These are phyloP conservation scores for Junonia oenone DNA, from an alignment of 2,888 invertebrate species.

Conservation along the genomic window DNA sequence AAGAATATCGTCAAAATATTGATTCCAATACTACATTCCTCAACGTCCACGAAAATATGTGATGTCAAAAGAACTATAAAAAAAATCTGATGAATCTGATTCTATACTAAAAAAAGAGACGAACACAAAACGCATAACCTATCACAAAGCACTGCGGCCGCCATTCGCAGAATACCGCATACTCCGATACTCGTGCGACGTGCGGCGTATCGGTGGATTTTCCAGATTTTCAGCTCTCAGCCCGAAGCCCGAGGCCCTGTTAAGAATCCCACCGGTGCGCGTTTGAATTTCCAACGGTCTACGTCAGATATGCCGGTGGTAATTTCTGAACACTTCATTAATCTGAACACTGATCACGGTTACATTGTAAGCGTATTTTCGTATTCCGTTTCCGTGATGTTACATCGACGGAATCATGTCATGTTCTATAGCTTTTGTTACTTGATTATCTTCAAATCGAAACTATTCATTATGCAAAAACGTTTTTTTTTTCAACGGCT, in stretches of 20 bases:
- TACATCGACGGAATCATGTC: not conserved
- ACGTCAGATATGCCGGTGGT: constrained; percentile 21
- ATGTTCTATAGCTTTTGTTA: not conserved
- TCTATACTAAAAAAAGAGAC: too few relatives aligned
- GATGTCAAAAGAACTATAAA: too few relatives aligned
- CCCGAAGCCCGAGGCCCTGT: constrained; percentile 55
- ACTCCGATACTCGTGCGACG: constrained; percentile 66
- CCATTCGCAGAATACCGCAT: constrained; percentile 68
- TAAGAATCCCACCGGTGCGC: constrained; percentile 59
- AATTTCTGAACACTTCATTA: constrained; percentile 32
- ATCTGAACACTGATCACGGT: not conserved
- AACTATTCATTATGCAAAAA: not conserved
- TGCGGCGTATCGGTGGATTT: constrained; percentile 54
- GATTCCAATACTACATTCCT: too few relatives aligned
- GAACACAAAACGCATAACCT: not conserved
- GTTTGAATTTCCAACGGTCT: constrained; percentile 43
- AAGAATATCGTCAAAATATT: too few relatives aligned
- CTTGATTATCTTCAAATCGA: too few relatives aligned
- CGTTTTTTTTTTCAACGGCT: not conserved
- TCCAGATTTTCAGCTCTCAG: constrained; percentile 65
- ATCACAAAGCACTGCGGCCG: constrained; percentile 29
- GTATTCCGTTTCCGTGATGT: not conserved
- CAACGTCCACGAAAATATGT: too few relatives aligned
- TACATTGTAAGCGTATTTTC: constrained; percentile 10
- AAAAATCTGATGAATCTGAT: too few relatives aligned